Percentiles rank a stretch among this genome's conserved stretches.
phyloP scores from a whole-genome alignment of 2,113 vertebrate species.

The Tylochromis polylepis region DNA sequence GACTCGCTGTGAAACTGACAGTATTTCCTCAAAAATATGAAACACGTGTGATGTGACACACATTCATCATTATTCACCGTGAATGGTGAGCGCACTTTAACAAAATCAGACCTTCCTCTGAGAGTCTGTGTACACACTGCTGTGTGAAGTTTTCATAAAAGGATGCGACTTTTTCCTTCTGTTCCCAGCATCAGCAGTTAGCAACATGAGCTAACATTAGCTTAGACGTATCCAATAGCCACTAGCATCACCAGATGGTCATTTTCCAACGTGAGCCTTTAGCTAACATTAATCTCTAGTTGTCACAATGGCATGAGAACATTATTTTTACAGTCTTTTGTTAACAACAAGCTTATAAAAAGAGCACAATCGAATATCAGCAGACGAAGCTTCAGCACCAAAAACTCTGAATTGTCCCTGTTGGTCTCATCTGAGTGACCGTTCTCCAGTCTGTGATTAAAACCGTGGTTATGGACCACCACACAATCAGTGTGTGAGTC shows the following conservation, averaged over 20 bases:
- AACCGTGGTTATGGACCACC: not conserved
- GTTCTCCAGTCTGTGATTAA: not conserved
- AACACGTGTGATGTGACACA: not conserved
- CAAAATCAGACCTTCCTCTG: not conserved
- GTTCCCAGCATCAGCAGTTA: not conserved
- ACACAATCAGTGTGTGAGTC: not conserved
- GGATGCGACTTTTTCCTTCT: not conserved
- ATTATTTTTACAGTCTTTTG: not conserved
- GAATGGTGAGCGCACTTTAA: not conserved
- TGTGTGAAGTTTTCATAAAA: not conserved
- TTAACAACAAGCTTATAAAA: not conserved
- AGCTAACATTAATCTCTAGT: not conserved
- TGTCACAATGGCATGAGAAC: not conserved
- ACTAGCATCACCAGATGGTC: not conserved
- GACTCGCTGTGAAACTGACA: not conserved
- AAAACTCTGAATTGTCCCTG: accelerated
- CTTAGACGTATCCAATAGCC: not conserved
- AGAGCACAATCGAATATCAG: not conserved
- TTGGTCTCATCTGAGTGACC: not conserved
- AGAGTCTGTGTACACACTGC: not conserved
- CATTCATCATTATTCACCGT: not conserved
- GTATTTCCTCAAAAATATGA: not conserved
- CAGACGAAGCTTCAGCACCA: not conserved
- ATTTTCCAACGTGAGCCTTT: not conserved
- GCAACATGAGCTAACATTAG: not conserved